phyloP scores from a whole-genome alignment of 2,888 invertebrate species.

The Cancer borealis region DNA sequence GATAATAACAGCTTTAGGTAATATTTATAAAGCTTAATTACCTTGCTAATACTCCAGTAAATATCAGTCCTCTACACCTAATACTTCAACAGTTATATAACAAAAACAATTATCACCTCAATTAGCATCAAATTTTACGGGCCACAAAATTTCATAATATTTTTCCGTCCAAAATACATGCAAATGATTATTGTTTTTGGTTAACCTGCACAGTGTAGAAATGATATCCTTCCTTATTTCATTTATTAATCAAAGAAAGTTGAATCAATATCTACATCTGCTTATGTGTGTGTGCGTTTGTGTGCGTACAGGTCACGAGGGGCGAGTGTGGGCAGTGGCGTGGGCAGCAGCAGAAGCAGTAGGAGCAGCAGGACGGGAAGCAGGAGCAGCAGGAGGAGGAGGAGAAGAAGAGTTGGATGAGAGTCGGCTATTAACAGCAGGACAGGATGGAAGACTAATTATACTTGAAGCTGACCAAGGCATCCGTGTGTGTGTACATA shows the following conservation, averaged over 20 bases:
- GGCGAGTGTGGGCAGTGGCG: conserved; percentile 53
- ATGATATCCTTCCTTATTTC: no score
- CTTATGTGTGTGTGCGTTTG: background rate
- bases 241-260: background rate
- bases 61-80: no score
- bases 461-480: conserved; percentile 62
- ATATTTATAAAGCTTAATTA: no score
- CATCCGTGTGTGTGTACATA: conserved; percentile 58
- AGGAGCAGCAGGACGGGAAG: background rate
- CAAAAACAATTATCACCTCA: no score
- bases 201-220: no score
- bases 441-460: conserved; percentile 59
- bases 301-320: conserved; percentile 53
- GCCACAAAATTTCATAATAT: no score
- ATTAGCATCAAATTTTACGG: no score
- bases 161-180: no score
- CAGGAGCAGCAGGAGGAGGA: background rate
- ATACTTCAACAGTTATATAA: no score
- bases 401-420: conserved; percentile 22
- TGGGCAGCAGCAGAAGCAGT: conserved; percentile 39
- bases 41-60: no score
- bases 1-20: no score
- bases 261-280: background rate
- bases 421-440: conserved; percentile 59
- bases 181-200: no score